Percentiles rank a stretch among this genome's conserved stretches.
Evolutionary conservation across 2,888 invertebrate genomes (phyloP).

Genomic region (Dicycla oo): DNA sequence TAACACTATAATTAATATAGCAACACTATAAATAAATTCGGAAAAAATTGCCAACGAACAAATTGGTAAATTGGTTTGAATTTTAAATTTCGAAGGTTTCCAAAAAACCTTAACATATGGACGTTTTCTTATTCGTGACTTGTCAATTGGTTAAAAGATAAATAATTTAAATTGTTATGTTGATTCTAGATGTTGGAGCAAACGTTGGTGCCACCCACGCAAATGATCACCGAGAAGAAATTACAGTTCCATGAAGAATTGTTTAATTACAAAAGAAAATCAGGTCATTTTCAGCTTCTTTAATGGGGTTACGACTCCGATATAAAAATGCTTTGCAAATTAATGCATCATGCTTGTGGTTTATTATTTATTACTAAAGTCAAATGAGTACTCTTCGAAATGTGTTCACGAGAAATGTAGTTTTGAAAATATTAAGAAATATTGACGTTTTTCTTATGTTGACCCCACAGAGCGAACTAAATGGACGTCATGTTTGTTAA

Average conservation of each 20-base stretch:
- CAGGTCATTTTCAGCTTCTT: neutral
- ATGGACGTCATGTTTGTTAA: conserved; percentile 70
- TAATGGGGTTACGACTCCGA: neutral
- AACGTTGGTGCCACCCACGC: conserved; percentile 15
- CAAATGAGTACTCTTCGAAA: no score
- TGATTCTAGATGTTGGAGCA: conserved; percentile 18
- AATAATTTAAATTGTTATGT: conserved; percentile 56
- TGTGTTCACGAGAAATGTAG: neutral
- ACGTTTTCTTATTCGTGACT: conserved; percentile 63
- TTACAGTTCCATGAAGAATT: neutral
- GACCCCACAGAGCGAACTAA: conserved; percentile 39
- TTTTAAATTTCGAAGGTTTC: conserved; percentile 63
- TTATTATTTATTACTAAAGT: neutral
- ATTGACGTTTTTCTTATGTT: neutral
- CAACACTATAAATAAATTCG: conserved; percentile 53
- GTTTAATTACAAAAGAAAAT: neutral
- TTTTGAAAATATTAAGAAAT: neutral
- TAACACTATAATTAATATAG: conserved; percentile 63
- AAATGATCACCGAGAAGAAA: neutral
- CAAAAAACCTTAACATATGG: conserved; percentile 44
- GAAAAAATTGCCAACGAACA: conserved; percentile 52
- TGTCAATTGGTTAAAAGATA: conserved; percentile 52
- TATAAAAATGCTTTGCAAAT: neutral
- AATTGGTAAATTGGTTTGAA: conserved; percentile 61
- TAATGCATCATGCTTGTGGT: neutral